Evolutionary conservation across 2,113 vertebrate genomes (phyloP), one percentile per base, ranked within the genome.

Genomic region (Lasiurus cinereus): DNA sequence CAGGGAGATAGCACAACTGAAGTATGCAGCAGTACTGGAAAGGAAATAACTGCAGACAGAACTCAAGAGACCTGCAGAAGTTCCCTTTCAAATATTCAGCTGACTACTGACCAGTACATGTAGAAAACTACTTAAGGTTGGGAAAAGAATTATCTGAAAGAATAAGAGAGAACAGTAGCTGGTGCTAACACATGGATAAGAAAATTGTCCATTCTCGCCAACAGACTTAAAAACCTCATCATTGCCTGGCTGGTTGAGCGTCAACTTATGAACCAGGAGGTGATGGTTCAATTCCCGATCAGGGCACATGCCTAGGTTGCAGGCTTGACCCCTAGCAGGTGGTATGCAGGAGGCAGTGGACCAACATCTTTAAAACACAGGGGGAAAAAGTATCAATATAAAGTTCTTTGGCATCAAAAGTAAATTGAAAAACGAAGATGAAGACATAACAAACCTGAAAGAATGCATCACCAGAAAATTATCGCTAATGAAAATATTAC

Each of bases 341-440:
- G 22, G 56, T 59, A 22, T 59, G 22, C 59, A 88, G 67, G n/a
- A 48, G 22, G 24, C 8, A 67, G 8, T 62, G 13, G 16, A 78
- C 48, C 48, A 84, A 87, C 13, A 91, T 50, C 3, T 72, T 76
- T 15, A 93, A 84, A 69, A 62, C 33, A 73, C 14, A 76, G 39
- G 76, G 79, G 50, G 13, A 59, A 46, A 79, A 86, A 67, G 31
- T 24, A 31, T 62, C 48, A 31, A 69, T 80, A 36, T 39, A 88
- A 80, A 86, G 80, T 89, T 85, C 4, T 22, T 59, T 83, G 72
- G 64, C 22, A 79, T 73, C 31, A 94, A 66, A 94, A 88, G 88
- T 66, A 66, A 66, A 85, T 67, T 94, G 59, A 66, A 94, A 54
- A 69, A 69, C 22, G 64, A 83, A 67, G 10, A n/a, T 19, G 16